Conservation (phyloP, 2,113 vertebrate species). For the Mobula hypostoma region DNA sequence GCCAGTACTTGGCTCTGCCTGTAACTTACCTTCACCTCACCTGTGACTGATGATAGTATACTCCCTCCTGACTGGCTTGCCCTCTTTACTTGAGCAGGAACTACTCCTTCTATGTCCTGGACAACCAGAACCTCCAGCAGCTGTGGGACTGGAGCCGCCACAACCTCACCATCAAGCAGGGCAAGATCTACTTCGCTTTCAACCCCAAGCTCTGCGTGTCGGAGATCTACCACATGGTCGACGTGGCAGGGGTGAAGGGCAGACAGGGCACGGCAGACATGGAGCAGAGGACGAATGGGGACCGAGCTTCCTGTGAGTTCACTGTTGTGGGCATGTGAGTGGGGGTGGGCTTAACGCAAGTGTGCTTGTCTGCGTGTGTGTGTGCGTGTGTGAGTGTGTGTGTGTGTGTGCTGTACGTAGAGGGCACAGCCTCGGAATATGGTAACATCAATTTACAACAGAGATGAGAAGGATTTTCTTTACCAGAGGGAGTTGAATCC, state of each 20-base stretch:
- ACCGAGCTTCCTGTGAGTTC: conserved; percentile 89
- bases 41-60: too few relatives aligned
- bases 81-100: conserved; percentile 55
- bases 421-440: too few relatives aligned
- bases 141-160: conserved; percentile 95
- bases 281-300: conserved; percentile 85
- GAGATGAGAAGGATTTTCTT: too few relatives aligned
- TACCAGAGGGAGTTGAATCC: too few relatives aligned
- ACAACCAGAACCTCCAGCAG: conserved; percentile 90
- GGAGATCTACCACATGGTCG: conserved; percentile 90
- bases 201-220: conserved; percentile 92
- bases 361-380: too few relatives aligned
- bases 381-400: too few relatives aligned
- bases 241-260: conserved; percentile 69
- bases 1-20: not conserved
- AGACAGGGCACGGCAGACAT: conserved; percentile 74
- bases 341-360: too few relatives aligned
- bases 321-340: not conserved
- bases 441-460: too few relatives aligned
- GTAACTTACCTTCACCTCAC: not conserved
- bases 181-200: conserved; percentile 86
- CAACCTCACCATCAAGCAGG: conserved; percentile 82
- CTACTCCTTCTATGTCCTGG: conserved; percentile 84
- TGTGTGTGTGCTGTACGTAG: too few relatives aligned
- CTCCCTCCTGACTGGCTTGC: not conserved